A percentile compares a stretch with the other conserved stretches of the same genome.
phyloP scores from a whole-genome alignment of 2,888 invertebrate genomes.

The Drosophila mimetica region DNA sequence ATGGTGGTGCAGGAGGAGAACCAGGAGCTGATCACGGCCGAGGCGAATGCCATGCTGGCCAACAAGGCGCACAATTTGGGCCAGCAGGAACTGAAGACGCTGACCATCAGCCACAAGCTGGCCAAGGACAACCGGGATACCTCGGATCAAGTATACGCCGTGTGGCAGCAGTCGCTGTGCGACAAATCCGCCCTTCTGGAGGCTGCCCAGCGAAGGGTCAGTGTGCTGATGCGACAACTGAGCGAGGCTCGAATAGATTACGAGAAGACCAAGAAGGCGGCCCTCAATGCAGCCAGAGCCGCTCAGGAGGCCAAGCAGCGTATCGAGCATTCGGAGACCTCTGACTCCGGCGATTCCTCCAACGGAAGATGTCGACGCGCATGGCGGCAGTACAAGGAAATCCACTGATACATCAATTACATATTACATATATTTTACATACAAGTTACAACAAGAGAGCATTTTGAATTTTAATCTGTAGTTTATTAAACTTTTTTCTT shows the following conservation, averaged over 20 bases:
- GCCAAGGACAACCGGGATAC: slow-evolving; percentile 86
- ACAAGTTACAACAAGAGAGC: slow-evolving; percentile 11
- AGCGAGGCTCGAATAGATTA: slow-evolving; percentile 87
- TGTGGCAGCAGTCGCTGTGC: slow-evolving; percentile 86
- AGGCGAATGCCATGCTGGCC: slow-evolving; percentile 87
- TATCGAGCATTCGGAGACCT: slow-evolving; percentile 3
- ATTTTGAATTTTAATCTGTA: slow-evolving; percentile 65
- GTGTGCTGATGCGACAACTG: slow-evolving; percentile 87
- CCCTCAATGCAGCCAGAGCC: slow-evolving; percentile 87
- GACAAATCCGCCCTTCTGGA: slow-evolving; percentile 88
- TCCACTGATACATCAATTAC: not conserved
- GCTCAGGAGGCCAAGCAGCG: slow-evolving; percentile 88
- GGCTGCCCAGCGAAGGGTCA: slow-evolving; percentile 87
- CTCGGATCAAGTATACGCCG: slow-evolving; percentile 86
- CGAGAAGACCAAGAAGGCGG: slow-evolving; percentile 88
- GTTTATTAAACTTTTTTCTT: slow-evolving; percentile 81
- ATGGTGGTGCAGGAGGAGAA: slow-evolving; percentile 87
- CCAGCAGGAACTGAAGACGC: slow-evolving; percentile 85
- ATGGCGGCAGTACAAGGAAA: not conserved
- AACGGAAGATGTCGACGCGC: not conserved
- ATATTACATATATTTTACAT: slow-evolving; percentile 11
- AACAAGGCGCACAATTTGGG: slow-evolving; percentile 87
- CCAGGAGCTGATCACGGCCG: slow-evolving; percentile 86
- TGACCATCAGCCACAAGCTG: slow-evolving; percentile 84
- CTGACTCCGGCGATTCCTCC: not conserved